Evolutionary conservation across 2,113 vertebrate genomes (phyloP).

Genomic region (Rattus rattus): DNA sequence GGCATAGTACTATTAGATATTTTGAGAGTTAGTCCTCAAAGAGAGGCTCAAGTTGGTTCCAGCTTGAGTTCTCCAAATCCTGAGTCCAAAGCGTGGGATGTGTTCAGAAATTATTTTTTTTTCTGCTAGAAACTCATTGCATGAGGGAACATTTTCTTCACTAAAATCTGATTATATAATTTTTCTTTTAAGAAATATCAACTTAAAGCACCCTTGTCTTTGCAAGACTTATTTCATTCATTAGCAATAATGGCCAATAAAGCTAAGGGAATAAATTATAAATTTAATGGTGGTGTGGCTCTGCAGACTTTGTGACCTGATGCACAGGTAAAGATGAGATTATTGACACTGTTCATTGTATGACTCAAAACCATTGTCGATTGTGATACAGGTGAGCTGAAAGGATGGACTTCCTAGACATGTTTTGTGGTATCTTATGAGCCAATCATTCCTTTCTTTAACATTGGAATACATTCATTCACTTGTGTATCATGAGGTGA

Average conservation of each 20-base stretch:
- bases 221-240: constrained; percentile 72
- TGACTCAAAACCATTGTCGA: constrained; percentile 46
- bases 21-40: neutral
- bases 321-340: constrained; percentile 49
- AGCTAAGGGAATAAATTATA: constrained; percentile 69
- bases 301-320: constrained; percentile 69
- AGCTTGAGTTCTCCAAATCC: neutral
- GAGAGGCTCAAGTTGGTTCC: neutral
- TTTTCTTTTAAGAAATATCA: constrained; percentile 67
- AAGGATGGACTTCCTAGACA: constrained; percentile 58
- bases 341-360: neutral
- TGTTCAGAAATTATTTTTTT: constrained; percentile 53
- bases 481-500: constrained; percentile 61
- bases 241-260: constrained; percentile 75
- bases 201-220: constrained; percentile 76
- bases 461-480: constrained; percentile 66
- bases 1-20: neutral
- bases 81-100: neutral
- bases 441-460: constrained; percentile 46
- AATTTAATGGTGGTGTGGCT: constrained; percentile 60
- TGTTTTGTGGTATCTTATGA: constrained; percentile 64
- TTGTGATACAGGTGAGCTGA: constrained; percentile 51
- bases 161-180: constrained; percentile 67
- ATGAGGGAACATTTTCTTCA: constrained; percentile 67
- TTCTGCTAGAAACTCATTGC: constrained; percentile 56